A percentile compares a stretch with the other conserved stretches of the same genome.
Evolutionary conservation across 2,797 vertebrate species (phyloP).

Genomic region (Cirrhinus mrigala): DNA sequence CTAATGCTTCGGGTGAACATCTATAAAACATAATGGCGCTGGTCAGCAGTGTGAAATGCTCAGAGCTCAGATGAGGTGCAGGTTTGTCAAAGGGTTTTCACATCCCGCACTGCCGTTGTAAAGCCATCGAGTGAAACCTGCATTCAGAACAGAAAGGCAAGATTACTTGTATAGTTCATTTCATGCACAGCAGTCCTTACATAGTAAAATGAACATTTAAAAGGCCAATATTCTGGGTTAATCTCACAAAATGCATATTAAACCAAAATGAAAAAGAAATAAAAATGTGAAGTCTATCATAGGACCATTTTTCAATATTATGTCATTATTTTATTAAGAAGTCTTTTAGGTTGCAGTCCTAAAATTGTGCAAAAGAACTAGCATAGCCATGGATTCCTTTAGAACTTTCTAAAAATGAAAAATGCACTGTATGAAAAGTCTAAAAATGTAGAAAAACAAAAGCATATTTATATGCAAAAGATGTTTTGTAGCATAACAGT

Average conservation of each 20-base stretch:
- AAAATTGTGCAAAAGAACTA: not conserved
- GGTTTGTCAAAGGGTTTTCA: not conserved
- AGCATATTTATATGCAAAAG: not conserved
- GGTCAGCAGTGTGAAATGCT: slow-evolving; percentile 42
- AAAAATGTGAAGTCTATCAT: not conserved
- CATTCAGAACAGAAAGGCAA: not conserved
- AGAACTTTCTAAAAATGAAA: not conserved
- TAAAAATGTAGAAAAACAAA: too few species aligned
- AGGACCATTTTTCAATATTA: too few species aligned
- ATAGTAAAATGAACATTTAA: not conserved
- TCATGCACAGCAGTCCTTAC: not conserved
- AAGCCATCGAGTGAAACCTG: not conserved
- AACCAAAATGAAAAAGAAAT: not conserved
- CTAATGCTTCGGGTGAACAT: slow-evolving; percentile 16
- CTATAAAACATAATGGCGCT: slow-evolving; percentile 23
- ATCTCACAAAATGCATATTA: not conserved
- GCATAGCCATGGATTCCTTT: not conserved
- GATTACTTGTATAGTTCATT: not conserved
- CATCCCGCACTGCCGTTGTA: not conserved
- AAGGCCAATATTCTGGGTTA: not conserved
- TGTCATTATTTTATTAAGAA: not conserved
- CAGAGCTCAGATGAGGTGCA: slow-evolving; percentile 12
- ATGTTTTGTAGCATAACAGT: not conserved
- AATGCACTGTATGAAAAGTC: too few species aligned
- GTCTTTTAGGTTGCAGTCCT: not conserved